A percentile compares a stretch with the other conserved stretches of the same genome.
phyloP scores from a whole-genome alignment of 2,797 vertebrate species.

The Lepus townsendii region DNA sequence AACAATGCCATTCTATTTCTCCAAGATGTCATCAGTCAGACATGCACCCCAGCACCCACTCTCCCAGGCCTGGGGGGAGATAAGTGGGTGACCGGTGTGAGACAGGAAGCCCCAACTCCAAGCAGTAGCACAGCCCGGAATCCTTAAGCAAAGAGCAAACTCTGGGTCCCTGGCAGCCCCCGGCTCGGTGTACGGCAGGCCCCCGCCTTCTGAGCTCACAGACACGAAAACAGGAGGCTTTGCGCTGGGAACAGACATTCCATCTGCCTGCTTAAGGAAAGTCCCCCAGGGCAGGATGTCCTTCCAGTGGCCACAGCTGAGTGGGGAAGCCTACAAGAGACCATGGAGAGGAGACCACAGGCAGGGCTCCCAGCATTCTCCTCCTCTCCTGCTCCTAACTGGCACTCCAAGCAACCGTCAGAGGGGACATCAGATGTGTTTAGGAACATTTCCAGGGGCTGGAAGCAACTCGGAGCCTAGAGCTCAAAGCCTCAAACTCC shows the following conservation, averaged over 20 bases:
- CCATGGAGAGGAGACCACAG: background rate
- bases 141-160: constrained; percentile 22
- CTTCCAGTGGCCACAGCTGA: background rate
- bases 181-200: background rate
- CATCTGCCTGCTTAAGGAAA: background rate
- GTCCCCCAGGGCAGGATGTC: background rate
- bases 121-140: background rate
- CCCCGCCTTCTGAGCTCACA: background rate
- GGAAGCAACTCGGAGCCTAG: background rate
- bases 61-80: constrained; percentile 69
- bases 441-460: background rate
- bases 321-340: background rate
- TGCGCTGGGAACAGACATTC: background rate
- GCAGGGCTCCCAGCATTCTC: background rate
- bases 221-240: background rate
- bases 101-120: background rate
- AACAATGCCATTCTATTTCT: constrained; percentile 67
- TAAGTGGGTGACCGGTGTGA: constrained; percentile 57
- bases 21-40: constrained; percentile 75
- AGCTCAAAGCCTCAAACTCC: background rate
- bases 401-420: background rate
- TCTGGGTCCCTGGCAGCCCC: background rate
- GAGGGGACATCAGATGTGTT: background rate
- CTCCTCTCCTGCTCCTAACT: background rate
- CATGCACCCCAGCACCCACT: constrained; percentile 63